Percentiles rank a stretch among this genome's conserved stretches.
Evolutionary conservation across 1,140 invertebrate species (phyloP).

Genomic region (Drosophila orosa): DNA sequence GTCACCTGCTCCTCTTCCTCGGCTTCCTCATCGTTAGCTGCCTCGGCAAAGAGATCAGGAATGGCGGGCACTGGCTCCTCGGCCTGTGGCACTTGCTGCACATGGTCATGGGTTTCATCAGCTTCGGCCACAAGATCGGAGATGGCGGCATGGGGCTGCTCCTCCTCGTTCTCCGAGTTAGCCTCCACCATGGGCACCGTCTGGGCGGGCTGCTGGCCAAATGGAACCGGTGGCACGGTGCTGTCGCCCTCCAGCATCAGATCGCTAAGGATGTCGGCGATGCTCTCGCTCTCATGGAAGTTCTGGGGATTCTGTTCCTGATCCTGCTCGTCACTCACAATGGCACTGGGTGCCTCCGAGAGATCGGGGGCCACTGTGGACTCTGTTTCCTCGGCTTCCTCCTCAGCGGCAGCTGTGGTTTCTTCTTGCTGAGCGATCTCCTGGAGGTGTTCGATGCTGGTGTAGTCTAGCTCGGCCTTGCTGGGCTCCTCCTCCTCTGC

Average conservation of each 20-base stretch:
- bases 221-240: slow-evolving; percentile 69
- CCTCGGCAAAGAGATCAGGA: slow-evolving; percentile 44
- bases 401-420: slow-evolving; percentile 1
- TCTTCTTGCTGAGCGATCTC: slow-evolving; percentile 22
- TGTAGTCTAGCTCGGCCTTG: slow-evolving; percentile 49
- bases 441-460: slow-evolving; percentile 45
- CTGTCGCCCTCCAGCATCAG: slow-evolving; percentile 74
- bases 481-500: slow-evolving; percentile 9
- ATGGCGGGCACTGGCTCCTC: slow-evolving; percentile 14
- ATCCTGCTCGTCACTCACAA: slow-evolving; percentile 55
- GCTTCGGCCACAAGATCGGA: slow-evolving; percentile 66
- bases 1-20: slow-evolving; percentile 20
- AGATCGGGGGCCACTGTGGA: slow-evolving; percentile 38
- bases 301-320: slow-evolving; percentile 55
- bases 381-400: slow-evolving; percentile 18
- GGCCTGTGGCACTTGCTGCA: slow-evolving; percentile 14
- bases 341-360: slow-evolving; percentile 44
- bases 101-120: slow-evolving; percentile 52
- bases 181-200: slow-evolving; percentile 60
- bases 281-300: slow-evolving; percentile 77
- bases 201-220: slow-evolving; percentile 58
- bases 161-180: slow-evolving; percentile 33
- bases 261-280: slow-evolving; percentile 76
- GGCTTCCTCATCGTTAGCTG: slow-evolving; percentile 29
- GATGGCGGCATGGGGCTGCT: slow-evolving; percentile 35